Percentiles rank a stretch among this genome's conserved stretches.
These are phyloP conservation scores for Ictidomys tridecemlineatus DNA, from an alignment of 2,113 vertebrate species.

Conservation along the genomic window DNA sequence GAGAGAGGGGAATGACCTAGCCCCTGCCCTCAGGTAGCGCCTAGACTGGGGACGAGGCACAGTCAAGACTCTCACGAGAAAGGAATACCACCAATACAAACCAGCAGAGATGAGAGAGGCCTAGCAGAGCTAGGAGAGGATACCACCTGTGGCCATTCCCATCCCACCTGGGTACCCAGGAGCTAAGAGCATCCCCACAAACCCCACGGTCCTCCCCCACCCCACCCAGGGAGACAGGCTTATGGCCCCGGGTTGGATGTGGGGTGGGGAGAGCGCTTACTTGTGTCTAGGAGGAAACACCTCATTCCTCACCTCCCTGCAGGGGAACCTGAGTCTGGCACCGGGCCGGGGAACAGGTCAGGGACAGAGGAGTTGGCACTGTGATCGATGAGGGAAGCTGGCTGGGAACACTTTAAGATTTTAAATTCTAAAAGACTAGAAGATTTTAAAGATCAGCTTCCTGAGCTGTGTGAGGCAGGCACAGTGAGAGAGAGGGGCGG, in stretches of 20 bases:
- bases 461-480: neutral
- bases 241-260: neutral
- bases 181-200: neutral
- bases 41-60: neutral
- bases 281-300: neutral
- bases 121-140: neutral
- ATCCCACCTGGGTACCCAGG: neutral
- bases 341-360: neutral
- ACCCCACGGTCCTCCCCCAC: neutral
- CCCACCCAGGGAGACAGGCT: neutral
- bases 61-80: neutral
- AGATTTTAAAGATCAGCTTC: neutral
- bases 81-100: neutral
- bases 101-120: neutral
- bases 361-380: neutral
- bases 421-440: neutral
- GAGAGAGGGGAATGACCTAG: neutral
- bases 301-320: neutral
- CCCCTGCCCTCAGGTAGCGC: neutral
- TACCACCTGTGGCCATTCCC: neutral
- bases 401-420: neutral
- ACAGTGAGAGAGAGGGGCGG: neutral
- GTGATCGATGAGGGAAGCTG: neutral
- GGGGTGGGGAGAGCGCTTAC: neutral
- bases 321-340: neutral